Conservation (phyloP, 2,888 invertebrate species). For the Drymonia ruficornis region DNA sequence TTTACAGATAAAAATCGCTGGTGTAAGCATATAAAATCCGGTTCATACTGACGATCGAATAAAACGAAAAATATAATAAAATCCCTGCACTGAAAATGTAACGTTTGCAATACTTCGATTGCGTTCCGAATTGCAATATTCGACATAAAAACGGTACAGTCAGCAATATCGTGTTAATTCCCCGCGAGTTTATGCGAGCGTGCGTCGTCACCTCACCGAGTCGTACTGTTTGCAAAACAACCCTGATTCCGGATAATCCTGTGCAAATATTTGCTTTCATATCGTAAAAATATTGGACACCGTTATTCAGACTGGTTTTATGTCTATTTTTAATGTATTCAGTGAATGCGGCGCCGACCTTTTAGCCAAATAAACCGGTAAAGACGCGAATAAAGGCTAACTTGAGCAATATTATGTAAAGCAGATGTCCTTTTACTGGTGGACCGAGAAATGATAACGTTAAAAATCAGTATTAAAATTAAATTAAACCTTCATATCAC, state of each 20-base stretch:
- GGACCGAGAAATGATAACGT: background rate
- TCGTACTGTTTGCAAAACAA: conserved; percentile 39
- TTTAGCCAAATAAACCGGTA: conserved; percentile 4
- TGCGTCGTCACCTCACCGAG: conserved; percentile 32
- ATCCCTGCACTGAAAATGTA: conserved; percentile 16
- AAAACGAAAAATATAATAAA: conserved; percentile 12
- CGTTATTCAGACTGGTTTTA: conserved; percentile 31
- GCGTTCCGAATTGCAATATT: conserved; percentile 21
- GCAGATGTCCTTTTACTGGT: background rate
- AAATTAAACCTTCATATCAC: too few species aligned
- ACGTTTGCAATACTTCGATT: conserved; percentile 22
- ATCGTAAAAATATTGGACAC: conserved; percentile 43
- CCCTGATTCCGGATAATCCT: conserved; percentile 54
- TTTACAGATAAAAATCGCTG: too few species aligned
- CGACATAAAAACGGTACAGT: conserved; percentile 30
- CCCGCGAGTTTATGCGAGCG: conserved; percentile 17
- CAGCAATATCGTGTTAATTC: conserved; percentile 25
- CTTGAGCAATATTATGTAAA: background rate
- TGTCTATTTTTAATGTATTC: conserved; percentile 11
- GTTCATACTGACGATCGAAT: too few species aligned
- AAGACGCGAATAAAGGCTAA: background rate
- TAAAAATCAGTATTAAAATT: background rate
- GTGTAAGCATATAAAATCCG: too few species aligned
- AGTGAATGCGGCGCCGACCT: background rate
- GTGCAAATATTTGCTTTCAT: conserved; percentile 59